These are phyloP conservation scores for Aspidoscelis tigris DNA, from an alignment of 2,113 vertebrate species.

Conservation along the genomic window DNA sequence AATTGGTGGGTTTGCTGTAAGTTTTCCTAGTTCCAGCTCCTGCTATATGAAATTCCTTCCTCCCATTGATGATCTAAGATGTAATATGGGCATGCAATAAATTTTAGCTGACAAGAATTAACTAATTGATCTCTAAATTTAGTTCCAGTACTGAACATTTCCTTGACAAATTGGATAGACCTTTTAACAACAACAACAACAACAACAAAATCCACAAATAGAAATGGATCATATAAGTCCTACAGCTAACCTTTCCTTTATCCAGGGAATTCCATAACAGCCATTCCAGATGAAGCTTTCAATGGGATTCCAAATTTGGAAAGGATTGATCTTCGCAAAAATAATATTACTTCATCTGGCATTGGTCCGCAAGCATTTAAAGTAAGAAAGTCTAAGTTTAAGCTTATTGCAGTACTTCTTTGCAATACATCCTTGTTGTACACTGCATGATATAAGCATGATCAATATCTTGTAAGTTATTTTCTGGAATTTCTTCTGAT, in stretches of 20 bases:
- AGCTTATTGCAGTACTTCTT: background rate
- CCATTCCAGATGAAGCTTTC: slow-evolving; percentile 89
- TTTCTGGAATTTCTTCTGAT: background rate
- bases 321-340: slow-evolving; percentile 94
- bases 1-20: background rate
- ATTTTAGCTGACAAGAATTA: background rate
- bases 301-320: slow-evolving; percentile 93
- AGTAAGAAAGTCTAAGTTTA: slow-evolving; percentile 75
- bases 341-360: slow-evolving; percentile 83
- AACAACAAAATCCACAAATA: slow-evolving; percentile 8
- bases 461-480: background rate
- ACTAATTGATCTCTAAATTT: background rate
- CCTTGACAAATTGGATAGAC: background rate
- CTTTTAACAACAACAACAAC: slow-evolving; percentile 16
- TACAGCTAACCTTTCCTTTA: slow-evolving; percentile 27
- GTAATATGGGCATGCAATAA: background rate
- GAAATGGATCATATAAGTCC: background rate
- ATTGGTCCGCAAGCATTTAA: slow-evolving; percentile 85
- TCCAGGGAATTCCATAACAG: slow-evolving; percentile 88
- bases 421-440: background rate
- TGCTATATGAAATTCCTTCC: background rate
- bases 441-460: background rate
- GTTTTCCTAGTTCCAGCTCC: background rate
- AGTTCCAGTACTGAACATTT: background rate
- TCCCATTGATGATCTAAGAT: background rate